These are phyloP conservation scores for Brienomyrus longianalis DNA, from an alignment of 2,113 vertebrate genomes.

Conservation along the genomic window DNA sequence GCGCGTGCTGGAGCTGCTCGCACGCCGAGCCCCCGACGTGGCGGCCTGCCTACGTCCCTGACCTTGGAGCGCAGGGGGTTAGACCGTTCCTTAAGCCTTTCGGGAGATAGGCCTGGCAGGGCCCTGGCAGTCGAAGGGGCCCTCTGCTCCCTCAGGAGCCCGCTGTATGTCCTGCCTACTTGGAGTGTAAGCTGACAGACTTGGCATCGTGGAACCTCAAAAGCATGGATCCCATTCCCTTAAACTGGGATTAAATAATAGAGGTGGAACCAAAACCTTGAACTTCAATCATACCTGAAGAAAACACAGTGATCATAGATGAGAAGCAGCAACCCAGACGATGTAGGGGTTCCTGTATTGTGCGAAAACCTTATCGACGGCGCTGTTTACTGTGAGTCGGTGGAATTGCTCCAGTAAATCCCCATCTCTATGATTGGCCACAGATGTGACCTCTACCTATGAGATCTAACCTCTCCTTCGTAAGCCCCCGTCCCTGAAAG, in stretches of 20 bases:
- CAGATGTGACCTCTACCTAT: background rate
- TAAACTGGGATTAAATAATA: background rate
- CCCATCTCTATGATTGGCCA: background rate
- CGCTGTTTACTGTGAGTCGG: background rate
- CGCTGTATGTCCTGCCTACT: background rate
- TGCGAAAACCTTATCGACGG: background rate
- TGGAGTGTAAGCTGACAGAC: background rate
- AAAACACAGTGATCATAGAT: background rate
- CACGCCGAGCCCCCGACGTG: no score
- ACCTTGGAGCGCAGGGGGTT: background rate
- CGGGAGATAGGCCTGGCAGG: background rate
- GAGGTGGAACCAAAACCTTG: background rate
- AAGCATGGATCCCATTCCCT: background rate
- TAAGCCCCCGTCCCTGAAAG: background rate
- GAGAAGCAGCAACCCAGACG: background rate
- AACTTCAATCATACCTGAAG: background rate
- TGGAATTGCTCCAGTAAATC: background rate
- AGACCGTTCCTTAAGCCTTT: background rate
- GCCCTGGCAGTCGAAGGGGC: background rate
- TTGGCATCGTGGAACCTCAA: background rate
- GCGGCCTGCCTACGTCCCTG: background rate
- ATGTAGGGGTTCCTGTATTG: background rate
- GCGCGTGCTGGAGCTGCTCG: background rate
- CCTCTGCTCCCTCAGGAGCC: background rate
- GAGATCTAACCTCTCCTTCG: background rate